Evolutionary conservation across 1,140 invertebrate species (phyloP), one percentile per base, ranked within the genome.

Genomic region (Sycophaga agraensis): DNA sequence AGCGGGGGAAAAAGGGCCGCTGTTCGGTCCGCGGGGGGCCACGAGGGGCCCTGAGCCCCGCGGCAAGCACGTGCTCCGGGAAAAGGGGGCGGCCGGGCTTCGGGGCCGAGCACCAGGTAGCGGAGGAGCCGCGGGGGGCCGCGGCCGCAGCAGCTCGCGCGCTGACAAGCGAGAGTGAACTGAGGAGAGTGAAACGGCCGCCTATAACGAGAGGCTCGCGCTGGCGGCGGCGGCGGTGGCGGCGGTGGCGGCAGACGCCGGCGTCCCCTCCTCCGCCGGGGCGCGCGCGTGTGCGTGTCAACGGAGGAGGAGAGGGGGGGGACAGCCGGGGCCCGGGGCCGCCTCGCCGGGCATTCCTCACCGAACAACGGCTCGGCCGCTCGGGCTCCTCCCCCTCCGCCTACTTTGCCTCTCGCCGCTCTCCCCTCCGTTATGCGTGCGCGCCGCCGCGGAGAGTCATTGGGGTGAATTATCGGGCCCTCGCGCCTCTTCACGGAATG

Each of bases 151-250:
- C n/a, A n/a, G 65, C 69, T 66, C 68, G 69, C 70, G 68, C 68
- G 69, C 67, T 70, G 70, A 71, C 73, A 72, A 75, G 69, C 74
- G 70, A 67, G 71, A 76, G 70, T 73, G 69, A 72, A 77, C 73
- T 77, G 76, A 74, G 64, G 45, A 54, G 49, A 60, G 50, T 55
- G 43, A 61, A 61, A 61, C 35, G 12, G 21, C 56, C 64, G 65
- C 39, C 45, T 61, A 53, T 57, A 45, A 56, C 53, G 64, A 65
- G 64, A 66, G 56, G 51, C 66, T 64, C 50, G 31, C 9, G 19
- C 35, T 46, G 31, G 40, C 40, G n/a, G 45, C 24, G 4, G 22
- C 14, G 45, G 22, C 45, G 45, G 22, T 42, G 2, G n/a, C n/a
- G n/a, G n/a, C n/a, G 16, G 22, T 46, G n/a, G 24, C 21, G 22